Evolutionary conservation across 2,888 invertebrate genomes (phyloP).

Genomic region (Atethmia centrago): DNA sequence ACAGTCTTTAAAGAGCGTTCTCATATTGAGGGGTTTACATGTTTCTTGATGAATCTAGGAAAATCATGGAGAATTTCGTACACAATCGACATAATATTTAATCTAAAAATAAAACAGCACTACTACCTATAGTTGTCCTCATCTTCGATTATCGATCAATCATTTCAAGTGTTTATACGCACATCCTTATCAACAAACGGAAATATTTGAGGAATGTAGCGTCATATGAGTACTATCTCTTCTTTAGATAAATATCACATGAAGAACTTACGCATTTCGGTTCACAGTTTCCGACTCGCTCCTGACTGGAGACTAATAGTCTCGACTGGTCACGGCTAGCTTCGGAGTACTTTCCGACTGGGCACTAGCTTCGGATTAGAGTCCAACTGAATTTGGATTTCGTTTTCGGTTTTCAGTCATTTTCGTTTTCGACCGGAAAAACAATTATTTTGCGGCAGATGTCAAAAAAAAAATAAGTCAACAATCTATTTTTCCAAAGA

Average conservation of each 20-base stretch:
- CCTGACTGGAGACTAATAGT: neutral
- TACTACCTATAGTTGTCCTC: neutral
- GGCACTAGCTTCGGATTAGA: neutral
- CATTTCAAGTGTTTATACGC: constrained; percentile 14
- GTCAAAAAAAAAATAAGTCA: neutral
- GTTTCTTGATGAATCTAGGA: neutral
- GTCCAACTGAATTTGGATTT: neutral
- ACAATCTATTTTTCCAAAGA: neutral
- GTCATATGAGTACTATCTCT: constrained; percentile 1
- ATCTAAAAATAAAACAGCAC: neutral
- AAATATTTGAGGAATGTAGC: constrained; percentile 20
- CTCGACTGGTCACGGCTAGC: neutral
- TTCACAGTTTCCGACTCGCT: neutral
- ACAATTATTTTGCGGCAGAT: neutral
- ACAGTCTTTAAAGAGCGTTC: neutral
- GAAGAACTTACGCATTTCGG: neutral
- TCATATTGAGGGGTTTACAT: neutral
- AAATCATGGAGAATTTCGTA: neutral
- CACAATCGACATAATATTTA: neutral
- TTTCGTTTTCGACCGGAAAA: neutral
- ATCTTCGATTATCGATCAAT: constrained; percentile 16
- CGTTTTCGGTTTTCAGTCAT: neutral
- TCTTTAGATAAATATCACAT: constrained; percentile 4
- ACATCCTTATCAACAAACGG: constrained; percentile 1
- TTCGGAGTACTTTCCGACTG: neutral